phyloP scores from a whole-genome alignment of 2,797 vertebrate genomes.

The Thamnophis elegans region DNA sequence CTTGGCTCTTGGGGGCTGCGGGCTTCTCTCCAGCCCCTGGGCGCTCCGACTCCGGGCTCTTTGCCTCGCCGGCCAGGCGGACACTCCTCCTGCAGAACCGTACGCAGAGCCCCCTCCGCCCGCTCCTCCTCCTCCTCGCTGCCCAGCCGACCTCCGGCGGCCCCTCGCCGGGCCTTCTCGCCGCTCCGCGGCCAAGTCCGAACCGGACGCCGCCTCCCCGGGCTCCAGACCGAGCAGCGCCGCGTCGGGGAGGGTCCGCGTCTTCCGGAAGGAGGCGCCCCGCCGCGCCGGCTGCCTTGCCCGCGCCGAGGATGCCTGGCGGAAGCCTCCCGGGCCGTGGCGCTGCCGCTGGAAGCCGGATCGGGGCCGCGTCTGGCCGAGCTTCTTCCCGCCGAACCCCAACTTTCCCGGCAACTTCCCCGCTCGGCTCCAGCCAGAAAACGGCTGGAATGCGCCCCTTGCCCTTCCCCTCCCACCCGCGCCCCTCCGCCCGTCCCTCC shows the following conservation, averaged over 20 bases:
- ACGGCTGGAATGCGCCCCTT: neutral
- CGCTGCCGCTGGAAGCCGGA: neutral
- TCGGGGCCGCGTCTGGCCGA: neutral
- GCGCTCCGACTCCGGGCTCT: too few relatives aligned
- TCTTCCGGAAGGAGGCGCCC: neutral
- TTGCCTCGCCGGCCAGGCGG: neutral
- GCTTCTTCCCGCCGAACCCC: neutral
- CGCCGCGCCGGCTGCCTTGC: neutral
- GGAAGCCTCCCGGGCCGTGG: neutral
- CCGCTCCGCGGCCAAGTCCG: neutral
- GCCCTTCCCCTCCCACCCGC: neutral
- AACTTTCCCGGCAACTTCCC: conserved; percentile 33
- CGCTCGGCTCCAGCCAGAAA: neutral
- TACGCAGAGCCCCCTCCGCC: neutral
- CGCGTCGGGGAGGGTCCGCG: neutral
- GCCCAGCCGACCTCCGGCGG: neutral
- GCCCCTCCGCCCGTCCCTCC: conserved; percentile 67
- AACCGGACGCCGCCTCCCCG: neutral
- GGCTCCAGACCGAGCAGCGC: neutral
- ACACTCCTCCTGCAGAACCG: neutral
- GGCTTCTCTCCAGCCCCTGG: neutral
- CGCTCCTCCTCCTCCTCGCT: neutral
- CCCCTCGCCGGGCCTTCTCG: neutral
- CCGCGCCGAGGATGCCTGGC: too few relatives aligned
- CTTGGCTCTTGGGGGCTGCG: neutral